Conservation (phyloP, 92 coral and sea anemone genomes). For the Epizoanthus ramosus region DNA sequence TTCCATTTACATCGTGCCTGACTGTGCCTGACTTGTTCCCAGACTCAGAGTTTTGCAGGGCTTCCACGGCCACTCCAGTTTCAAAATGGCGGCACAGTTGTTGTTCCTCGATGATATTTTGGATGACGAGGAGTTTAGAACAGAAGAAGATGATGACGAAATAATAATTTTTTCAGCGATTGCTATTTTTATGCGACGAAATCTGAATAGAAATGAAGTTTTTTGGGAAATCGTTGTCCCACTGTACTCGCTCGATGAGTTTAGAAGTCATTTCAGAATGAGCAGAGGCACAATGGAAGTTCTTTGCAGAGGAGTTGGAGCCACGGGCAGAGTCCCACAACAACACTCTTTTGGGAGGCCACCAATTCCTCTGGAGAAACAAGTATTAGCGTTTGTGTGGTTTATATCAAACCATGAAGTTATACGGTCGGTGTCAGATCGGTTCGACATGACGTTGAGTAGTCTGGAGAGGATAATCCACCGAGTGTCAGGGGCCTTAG, state of each 20-base stretch:
- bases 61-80: no score
- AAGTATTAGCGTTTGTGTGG: conserved; percentile 59
- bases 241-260: conserved; percentile 46
- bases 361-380: conserved; percentile 54
- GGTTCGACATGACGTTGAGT: conserved; percentile 65
- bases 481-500: neutral
- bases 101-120: no score
- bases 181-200: conserved; percentile 40
- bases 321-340: conserved; percentile 35
- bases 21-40: no score
- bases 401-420: conserved; percentile 59
- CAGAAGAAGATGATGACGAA: neutral
- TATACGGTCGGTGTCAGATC: conserved; percentile 59
- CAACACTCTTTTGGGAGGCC: conserved; percentile 52
- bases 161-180: conserved; percentile 26
- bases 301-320: conserved; percentile 43
- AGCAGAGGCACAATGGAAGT: conserved; percentile 40
- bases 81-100: no score
- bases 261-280: conserved; percentile 52
- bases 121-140: no score
- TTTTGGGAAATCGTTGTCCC: conserved; percentile 40
- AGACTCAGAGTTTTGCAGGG: no score
- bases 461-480: conserved; percentile 51
- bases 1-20: no score
- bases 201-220: conserved; percentile 29